A percentile compares a stretch with the other conserved stretches of the same genome.
Evolutionary conservation across 37 sponge, comb jelly and placozoan species (phyloP).

Genomic region (Eunapius fragilis): DNA sequence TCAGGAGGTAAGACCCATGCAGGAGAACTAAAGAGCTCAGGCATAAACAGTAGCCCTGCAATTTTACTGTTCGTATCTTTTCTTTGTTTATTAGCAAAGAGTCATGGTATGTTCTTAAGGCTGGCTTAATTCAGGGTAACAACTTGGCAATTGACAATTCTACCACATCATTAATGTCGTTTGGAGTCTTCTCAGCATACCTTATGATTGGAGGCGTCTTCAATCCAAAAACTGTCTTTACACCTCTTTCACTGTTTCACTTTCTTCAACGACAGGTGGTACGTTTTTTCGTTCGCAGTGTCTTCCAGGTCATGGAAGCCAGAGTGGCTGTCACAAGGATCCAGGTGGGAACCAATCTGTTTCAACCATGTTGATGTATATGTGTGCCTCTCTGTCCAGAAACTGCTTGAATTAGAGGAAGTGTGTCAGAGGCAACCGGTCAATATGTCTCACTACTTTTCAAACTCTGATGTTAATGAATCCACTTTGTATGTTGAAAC

Average conservation of each 20-base stretch:
- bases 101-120: not conserved
- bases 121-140: constrained; percentile 25
- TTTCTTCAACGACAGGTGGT: not conserved
- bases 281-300: not conserved
- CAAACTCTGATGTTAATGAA: not conserved
- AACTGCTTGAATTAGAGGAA: constrained; percentile 25
- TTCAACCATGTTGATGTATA: not conserved
- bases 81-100: too few species aligned
- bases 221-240: constrained; percentile 32
- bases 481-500: not conserved
- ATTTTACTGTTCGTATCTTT: too few species aligned
- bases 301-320: constrained; percentile 19
- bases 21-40: too few species aligned
- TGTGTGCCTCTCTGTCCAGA: not conserved
- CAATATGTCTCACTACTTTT: not conserved
- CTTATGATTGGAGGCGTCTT: constrained; percentile 15
- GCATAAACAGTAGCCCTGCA: too few species aligned
- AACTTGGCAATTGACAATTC: not conserved
- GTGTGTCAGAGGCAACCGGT: not conserved
- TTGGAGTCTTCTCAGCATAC: constrained; percentile 40
- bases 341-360: constrained; percentile 1
- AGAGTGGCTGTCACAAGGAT: constrained; percentile 45
- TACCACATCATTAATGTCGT: not conserved
- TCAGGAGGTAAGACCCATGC: not conserved
- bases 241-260: constrained; percentile 20